Conservation (phyloP, 2,888 invertebrate genomes). For the Nomada lathburiana region DNA sequence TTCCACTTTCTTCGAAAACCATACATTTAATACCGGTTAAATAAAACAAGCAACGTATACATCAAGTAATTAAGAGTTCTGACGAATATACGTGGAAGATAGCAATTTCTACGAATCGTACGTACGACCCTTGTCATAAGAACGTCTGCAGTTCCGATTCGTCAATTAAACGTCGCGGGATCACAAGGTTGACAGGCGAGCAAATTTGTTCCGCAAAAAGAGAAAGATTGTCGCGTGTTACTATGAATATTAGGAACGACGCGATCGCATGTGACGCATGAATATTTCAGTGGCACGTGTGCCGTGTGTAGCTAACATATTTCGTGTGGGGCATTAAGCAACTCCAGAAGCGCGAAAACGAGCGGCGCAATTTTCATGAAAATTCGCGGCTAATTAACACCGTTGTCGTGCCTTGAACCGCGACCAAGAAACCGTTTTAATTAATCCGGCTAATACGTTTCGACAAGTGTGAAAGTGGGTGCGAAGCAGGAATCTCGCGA, state of each 20-base stretch:
- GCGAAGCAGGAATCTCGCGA: neutral
- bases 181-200: neutral
- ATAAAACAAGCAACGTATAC: too few species aligned
- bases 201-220: constrained; percentile 18
- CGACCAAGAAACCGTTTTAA: neutral
- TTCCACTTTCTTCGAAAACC: too few species aligned
- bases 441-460: neutral
- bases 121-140: too few species aligned
- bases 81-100: too few species aligned
- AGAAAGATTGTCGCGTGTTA: constrained; percentile 12
- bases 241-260: constrained; percentile 33
- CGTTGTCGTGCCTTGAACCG: neutral
- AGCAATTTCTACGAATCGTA: too few species aligned
- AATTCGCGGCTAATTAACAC: neutral
- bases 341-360: neutral
- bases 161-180: constrained; percentile 4
- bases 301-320: constrained; percentile 11
- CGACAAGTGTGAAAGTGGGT: neutral
- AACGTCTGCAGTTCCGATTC: neutral
- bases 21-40: too few species aligned
- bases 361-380: neutral
- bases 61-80: too few species aligned
- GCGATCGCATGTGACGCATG: constrained; percentile 34
- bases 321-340: neutral
- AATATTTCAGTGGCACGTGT: constrained; percentile 35